Evolutionary conservation across 2,888 invertebrate species (phyloP), one percentile per base, ranked within the genome.

Genomic region (Chymomyza caudatula): DNA sequence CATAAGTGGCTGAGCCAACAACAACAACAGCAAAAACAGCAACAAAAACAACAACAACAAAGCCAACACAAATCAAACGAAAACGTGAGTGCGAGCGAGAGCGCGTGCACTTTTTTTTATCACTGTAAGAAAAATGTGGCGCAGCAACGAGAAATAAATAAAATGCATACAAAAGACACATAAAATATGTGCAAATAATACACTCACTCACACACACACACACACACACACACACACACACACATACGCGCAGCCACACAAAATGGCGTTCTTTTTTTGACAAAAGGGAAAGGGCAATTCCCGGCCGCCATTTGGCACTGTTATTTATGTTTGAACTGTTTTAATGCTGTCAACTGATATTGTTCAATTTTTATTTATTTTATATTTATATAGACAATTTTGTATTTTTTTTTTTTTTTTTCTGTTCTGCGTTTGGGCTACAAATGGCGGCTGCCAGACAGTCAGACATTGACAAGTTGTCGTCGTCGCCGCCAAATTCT

Each of bases 1-100:
- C 78, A 78, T 77, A 81, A 81, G 80, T 85, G 80, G 78, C 80
- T 69, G 70, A 20, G 22, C 51, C 51, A 51, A 20, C 51, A 19
- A 51, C 51, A 51, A 51, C 13, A 54, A 49, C 5, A 63, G 58
- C 52, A 71, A 54, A 60, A 65, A 57, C 54, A 60, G 60, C 64
- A 66, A 67, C 49, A 59, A 65, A 53, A 44, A 63, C 47, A 66
- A 19, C 29, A 52, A 13, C 47, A 58, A 56, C 51, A 54, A 59
- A 71, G 73, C 71, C 79, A 69, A 77, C 74, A 85, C 82, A 80
- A 79, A 79, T 85, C 83, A 85, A 80, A 80, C 75, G 83, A 79
- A 77, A 77, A 67, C 78, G 29, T 37, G 29, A 37, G 29, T 11
- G 29, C 8, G 29, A 17, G 49, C 49, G 49, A 49, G 19, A 20